phyloP scores from a whole-genome alignment of 2,113 vertebrate genomes.

The Pelmatolapia mariae region DNA sequence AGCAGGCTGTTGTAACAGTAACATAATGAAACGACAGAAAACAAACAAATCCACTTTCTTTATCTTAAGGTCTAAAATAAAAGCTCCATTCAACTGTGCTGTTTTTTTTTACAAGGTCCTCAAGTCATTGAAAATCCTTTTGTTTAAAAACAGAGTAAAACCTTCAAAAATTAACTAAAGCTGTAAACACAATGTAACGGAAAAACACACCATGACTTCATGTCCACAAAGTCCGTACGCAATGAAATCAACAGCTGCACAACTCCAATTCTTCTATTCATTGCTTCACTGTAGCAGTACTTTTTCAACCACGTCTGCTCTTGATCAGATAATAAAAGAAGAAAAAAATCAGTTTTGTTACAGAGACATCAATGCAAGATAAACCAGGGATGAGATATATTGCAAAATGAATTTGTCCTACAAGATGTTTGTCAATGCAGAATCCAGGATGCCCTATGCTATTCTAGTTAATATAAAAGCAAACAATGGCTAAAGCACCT shows the following conservation, averaged over 20 bases:
- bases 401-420: background rate
- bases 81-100: background rate
- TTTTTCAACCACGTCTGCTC: background rate
- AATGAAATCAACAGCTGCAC: background rate
- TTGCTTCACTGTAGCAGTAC: background rate
- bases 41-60: background rate
- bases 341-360: background rate
- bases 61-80: background rate
- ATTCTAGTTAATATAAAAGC: background rate
- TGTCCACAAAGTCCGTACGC: background rate
- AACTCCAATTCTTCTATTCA: background rate
- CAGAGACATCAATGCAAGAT: background rate
- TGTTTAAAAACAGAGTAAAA: background rate
- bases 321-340: background rate
- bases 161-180: background rate
- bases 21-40: background rate
- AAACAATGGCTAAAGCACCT: background rate
- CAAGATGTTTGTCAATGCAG: background rate
- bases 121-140: background rate
- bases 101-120: background rate
- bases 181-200: background rate
- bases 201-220: background rate
- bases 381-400: background rate
- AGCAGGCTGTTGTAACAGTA: background rate
- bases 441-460: background rate